phyloP scores from a whole-genome alignment of 2,888 invertebrate genomes.

The Drosophila birchii region DNA sequence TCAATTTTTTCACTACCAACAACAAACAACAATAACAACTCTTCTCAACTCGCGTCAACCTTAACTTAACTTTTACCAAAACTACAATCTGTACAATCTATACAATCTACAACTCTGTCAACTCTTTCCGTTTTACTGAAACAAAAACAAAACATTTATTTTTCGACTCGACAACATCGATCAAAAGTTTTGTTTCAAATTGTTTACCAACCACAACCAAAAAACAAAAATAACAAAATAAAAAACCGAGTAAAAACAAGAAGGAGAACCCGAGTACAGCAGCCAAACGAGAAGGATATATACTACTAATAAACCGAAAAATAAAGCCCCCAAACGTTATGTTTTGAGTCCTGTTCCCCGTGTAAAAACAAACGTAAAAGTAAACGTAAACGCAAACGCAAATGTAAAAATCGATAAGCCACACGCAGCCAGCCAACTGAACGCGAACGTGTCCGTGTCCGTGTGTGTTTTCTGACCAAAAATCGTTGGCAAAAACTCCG shows the following conservation, averaged over 20 bases:
- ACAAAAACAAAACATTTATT: slow-evolving; percentile 51
- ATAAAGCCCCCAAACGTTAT: slow-evolving; percentile 52
- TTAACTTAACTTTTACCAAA: slow-evolving; percentile 76
- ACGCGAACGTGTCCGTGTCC: slow-evolving; percentile 43
- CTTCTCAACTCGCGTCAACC: slow-evolving; percentile 78
- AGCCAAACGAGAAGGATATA: slow-evolving; percentile 45
- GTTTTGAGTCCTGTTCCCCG: slow-evolving; percentile 66
- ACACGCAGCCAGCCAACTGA: slow-evolving; percentile 75
- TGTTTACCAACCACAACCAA: slow-evolving; percentile 40
- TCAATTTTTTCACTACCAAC: slow-evolving; percentile 81
- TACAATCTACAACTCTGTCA: slow-evolving; percentile 62
- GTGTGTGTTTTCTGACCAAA: slow-evolving; percentile 61
- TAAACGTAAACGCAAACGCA: slow-evolving; percentile 67
- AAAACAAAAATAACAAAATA: slow-evolving; percentile 24
- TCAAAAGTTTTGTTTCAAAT: slow-evolving; percentile 43
- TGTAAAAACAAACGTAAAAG: slow-evolving; percentile 63
- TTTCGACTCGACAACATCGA: slow-evolving; percentile 48
- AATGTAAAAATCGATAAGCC: slow-evolving; percentile 80
- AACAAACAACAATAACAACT: slow-evolving; percentile 71
- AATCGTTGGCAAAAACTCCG: slow-evolving; percentile 46
- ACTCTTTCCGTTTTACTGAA: slow-evolving; percentile 67
- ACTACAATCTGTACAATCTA: slow-evolving; percentile 46
- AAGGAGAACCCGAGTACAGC: slow-evolving; percentile 5
- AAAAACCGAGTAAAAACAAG: slow-evolving; percentile 6
- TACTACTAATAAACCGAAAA: slow-evolving; percentile 11